Conservation (phyloP, 2,797 vertebrate species). For the Diglossa cyanea region DNA sequence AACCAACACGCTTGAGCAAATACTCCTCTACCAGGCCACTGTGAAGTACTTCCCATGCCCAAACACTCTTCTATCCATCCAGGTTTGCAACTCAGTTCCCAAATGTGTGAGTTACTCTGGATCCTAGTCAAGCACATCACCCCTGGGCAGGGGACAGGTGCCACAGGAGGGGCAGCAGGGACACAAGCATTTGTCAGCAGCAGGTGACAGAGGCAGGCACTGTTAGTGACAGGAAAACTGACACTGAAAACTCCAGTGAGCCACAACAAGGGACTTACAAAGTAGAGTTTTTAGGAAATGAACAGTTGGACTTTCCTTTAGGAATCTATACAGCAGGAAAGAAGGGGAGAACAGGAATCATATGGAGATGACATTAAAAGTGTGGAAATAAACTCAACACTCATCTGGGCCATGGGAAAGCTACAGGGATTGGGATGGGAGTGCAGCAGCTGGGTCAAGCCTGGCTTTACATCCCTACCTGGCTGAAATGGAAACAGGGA, state of each 20-base stretch:
- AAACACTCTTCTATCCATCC: background rate
- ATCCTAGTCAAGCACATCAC: background rate
- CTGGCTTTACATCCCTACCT: background rate
- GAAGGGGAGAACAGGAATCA: conserved; percentile 78
- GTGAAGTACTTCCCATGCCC: conserved; percentile 42
- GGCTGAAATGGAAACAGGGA: background rate
- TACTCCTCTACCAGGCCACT: background rate
- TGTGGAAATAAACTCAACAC: conserved; percentile 55
- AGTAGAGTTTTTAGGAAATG: conserved; percentile 90
- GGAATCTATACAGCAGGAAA: conserved; percentile 90
- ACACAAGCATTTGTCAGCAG: conserved; percentile 63
- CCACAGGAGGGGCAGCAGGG: conserved; percentile 1
- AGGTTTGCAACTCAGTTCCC: conserved; percentile 6
- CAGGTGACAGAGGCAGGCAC: conserved; percentile 63
- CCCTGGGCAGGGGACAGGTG: conserved; percentile 1
- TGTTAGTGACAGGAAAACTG: conserved; percentile 71
- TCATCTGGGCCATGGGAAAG: background rate
- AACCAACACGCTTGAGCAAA: conserved; percentile 27
- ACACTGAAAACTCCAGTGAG: conserved; percentile 57
- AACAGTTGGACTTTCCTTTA: conserved; percentile 90
- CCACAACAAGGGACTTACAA: conserved; percentile 87
- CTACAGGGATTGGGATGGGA: background rate
- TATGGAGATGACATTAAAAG: conserved; percentile 66
- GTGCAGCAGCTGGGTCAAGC: background rate
- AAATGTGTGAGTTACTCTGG: background rate